Base-by-base conservation (phyloP, 2,888 invertebrate genomes). In the Volucella zonaria region DNA sequence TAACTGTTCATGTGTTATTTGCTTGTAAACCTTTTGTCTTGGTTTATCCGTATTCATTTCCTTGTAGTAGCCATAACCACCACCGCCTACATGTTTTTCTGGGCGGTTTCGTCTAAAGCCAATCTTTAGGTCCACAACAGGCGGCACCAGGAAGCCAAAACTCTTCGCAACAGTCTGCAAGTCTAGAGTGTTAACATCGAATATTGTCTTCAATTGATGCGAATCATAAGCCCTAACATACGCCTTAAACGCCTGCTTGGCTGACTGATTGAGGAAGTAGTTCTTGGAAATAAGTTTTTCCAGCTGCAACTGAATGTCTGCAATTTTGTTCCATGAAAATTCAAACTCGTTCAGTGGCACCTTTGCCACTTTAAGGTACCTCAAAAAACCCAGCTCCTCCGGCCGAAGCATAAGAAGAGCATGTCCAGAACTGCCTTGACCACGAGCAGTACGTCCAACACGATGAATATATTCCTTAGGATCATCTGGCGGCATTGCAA, bases 391-490 rank as follows among this genome's bases (percentile, higher is more conserved):
- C 8, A 99, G 93, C 92, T 99, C 99, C 90, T 99, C 98, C 0
- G 99, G 99, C 31, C 98, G 93, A 47, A 99, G 92, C 90, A 99
- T 96, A 2, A 99, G 93, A 40, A 99, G 92, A 0, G 99, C 99
- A 91, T 98, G 96, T 0, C 99, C 99, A 67, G 95, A 95, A 15
- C 97, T 96, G 15, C 97, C 98, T 87, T 97, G 96, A 9, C 99
- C 99, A 88, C 99, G 94, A 1, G 99, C 99, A 0, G 99, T 99
- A 91, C 99, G 94, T 15, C 99, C 99, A 10, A 99, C 99, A 86
- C 99, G 94, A 93, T 99, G 99, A 89, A 99, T 99, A 91, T 99
- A 99, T 94, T 99, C 99, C 95, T 97, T 97, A 6, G 99, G 99
- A 93, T 99, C 99, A 94, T 99, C 99, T 87, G 99, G 99, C 1